Evolutionary conservation across 2,113 vertebrate genomes (phyloP).

Genomic region (Tautogolabrus adspersus): DNA sequence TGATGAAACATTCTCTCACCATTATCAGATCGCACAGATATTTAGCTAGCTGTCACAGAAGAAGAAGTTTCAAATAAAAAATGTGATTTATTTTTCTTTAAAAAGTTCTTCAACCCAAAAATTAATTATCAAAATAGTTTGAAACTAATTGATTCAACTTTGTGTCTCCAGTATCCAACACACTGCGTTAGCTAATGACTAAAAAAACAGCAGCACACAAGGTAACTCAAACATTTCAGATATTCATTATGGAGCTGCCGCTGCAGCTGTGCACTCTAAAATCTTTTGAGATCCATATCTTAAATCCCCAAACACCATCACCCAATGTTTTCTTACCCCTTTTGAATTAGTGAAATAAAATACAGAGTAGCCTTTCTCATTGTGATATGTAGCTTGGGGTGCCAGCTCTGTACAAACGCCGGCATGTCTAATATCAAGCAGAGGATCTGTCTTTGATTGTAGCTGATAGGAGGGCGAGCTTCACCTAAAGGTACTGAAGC

Average conservation of each 20-base stretch:
- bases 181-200: constrained; percentile 26
- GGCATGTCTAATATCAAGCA: constrained; percentile 88
- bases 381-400: constrained; percentile 51
- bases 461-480: constrained; percentile 92
- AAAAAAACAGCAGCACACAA: constrained; percentile 22
- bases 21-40: background rate
- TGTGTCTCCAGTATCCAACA: background rate
- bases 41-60: background rate
- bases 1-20: background rate
- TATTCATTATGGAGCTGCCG: constrained; percentile 43
- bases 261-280: constrained; percentile 41
- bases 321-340: constrained; percentile 24
- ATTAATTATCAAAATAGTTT: no score
- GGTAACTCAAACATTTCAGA: constrained; percentile 42
- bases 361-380: constrained; percentile 52
- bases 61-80: background rate
- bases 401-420: constrained; percentile 84
- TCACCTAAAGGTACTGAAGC: constrained; percentile 98
- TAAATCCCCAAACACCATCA: constrained; percentile 54
- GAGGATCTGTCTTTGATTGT: constrained; percentile 91
- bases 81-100: background rate
- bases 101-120: background rate
- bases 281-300: constrained; percentile 54
- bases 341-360: constrained; percentile 74
- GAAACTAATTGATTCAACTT: no score